A percentile compares a stretch with the other conserved stretches of the same genome.
phyloP scores from a whole-genome alignment of 2,113 vertebrate genomes.

The Eudyptes chrysolophus region DNA sequence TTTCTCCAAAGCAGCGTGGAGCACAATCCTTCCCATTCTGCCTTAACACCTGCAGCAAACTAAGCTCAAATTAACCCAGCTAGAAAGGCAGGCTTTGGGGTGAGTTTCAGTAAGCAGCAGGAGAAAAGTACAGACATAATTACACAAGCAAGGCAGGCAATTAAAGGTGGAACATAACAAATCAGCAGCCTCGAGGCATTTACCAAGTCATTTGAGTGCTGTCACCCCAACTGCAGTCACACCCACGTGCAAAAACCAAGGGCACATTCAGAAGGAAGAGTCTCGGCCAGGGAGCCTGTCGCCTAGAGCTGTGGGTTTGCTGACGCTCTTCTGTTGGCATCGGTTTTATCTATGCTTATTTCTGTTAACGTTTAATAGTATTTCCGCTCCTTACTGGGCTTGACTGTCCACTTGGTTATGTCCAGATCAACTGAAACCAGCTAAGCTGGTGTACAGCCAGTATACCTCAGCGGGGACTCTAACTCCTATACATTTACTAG shows the following conservation, averaged over 20 bases:
- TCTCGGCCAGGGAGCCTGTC: neutral
- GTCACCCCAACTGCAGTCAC: conserved; percentile 20
- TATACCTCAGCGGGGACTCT: neutral
- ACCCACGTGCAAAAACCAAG: conserved; percentile 49
- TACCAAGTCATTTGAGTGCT: conserved; percentile 2
- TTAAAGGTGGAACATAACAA: conserved; percentile 42
- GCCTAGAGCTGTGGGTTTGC: neutral
- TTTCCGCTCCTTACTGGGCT: neutral
- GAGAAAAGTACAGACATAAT: conserved; percentile 25
- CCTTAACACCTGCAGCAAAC: conserved; percentile 29
- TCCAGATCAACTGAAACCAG: neutral
- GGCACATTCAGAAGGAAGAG: conserved; percentile 29
- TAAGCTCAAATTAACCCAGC: neutral
- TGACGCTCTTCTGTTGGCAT: neutral
- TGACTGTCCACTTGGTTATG: neutral
- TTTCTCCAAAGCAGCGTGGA: neutral
- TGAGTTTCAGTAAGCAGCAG: conserved; percentile 26
- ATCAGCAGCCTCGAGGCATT: conserved; percentile 33
- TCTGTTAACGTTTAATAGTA: neutral
- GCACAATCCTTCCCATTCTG: neutral
- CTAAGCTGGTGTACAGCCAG: neutral
- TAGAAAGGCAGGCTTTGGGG: conserved; percentile 17
- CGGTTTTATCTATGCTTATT: conserved; percentile 32
- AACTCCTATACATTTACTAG: neutral
- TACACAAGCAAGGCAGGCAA: conserved; percentile 41